These are phyloP conservation scores for Troglohyphantes excavatus DNA, from an alignment of 2,888 invertebrate genomes.

Conservation along the genomic window DNA sequence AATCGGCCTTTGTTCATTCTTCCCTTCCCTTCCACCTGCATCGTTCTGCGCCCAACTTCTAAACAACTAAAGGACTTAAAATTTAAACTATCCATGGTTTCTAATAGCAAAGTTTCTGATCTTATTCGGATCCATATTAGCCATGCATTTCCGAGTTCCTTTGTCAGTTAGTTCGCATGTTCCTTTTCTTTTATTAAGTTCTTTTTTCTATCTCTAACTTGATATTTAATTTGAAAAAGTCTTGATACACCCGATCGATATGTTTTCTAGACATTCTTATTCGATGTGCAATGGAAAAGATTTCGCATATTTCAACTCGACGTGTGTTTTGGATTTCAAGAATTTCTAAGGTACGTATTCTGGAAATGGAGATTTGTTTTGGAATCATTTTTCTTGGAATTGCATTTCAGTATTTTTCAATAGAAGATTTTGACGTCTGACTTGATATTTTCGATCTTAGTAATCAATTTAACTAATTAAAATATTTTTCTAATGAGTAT, in stretches of 20 bases:
- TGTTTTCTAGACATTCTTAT: not conserved
- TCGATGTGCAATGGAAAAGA: not conserved
- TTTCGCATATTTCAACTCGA: not conserved
- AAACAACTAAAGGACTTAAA: not conserved
- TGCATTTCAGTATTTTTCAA: too few species aligned
- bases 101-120: not conserved
- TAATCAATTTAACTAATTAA: too few species aligned
- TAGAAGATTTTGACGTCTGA: too few species aligned
- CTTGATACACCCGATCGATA: not conserved
- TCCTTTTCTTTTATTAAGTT: not conserved
- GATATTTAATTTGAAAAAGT: constrained; percentile 1
- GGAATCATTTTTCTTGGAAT: too few species aligned
- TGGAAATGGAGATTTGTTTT: too few species aligned
- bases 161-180: not conserved
- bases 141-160: not conserved
- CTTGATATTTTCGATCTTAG: too few species aligned
- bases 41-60: not conserved
- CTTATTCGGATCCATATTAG: not conserved
- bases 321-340: not conserved
- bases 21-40: not conserved
- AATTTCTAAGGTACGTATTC: too few species aligned
- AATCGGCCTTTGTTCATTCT: constrained; percentile 27
- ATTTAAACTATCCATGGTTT: not conserved
- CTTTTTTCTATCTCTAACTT: not conserved
- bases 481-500: too few species aligned